A percentile compares a stretch with the other conserved stretches of the same genome.
Conservation (phyloP, 2,113 vertebrate species). For the Monopterus albus region DNA sequence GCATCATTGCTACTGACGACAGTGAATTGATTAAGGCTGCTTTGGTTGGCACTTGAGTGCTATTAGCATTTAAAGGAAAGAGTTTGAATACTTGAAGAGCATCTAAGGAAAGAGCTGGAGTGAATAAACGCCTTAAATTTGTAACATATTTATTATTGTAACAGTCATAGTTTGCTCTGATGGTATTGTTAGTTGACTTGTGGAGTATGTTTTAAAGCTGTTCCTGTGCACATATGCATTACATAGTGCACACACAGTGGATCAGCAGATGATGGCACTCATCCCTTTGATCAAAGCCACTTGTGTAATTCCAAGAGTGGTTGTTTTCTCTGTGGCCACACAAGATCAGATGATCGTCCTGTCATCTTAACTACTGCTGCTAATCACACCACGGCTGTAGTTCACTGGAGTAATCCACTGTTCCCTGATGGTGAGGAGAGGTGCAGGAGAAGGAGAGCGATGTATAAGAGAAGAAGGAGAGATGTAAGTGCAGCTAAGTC, state of each 20-base stretch:
- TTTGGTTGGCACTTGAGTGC: conserved; percentile 44
- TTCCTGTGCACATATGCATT: neutral
- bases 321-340: conserved; percentile 25
- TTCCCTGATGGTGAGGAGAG: conserved; percentile 4
- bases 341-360: conserved; percentile 44
- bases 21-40: conserved; percentile 57
- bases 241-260: neutral
- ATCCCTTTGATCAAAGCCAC: conserved; percentile 66
- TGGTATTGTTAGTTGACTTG: neutral
- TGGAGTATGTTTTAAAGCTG: neutral
- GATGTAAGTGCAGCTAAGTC: conserved; percentile 6
- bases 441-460: neutral
- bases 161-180: conserved; percentile 2
- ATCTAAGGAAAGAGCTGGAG: conserved; percentile 2
- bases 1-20: conserved; percentile 42
- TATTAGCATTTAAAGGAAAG: conserved; percentile 34
- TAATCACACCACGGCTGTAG: neutral
- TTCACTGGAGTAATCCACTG: conserved; percentile 32
- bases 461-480: neutral
- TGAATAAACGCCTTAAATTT: conserved; percentile 1
- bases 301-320: conserved; percentile 23
- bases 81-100: too few relatives aligned
- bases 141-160: neutral
- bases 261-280: conserved; percentile 52
- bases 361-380: conserved; percentile 43